Percentiles rank a stretch among this genome's conserved stretches.
phyloP scores from a whole-genome alignment of 1,140 invertebrate species.

The Conus betulinus region DNA sequence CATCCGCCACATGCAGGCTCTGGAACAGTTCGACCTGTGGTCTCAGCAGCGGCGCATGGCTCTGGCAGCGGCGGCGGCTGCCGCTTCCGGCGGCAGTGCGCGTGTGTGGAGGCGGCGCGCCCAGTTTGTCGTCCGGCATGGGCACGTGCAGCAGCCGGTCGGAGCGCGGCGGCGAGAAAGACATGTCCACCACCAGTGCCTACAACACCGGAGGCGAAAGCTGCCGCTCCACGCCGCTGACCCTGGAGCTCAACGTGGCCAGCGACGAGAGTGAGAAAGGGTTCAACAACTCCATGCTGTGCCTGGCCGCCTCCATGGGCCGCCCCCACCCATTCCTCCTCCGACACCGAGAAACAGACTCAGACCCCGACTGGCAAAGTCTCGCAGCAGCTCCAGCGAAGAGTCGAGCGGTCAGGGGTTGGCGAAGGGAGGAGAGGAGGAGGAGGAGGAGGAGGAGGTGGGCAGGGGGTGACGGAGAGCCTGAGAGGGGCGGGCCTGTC shows the following conservation, averaged over 20 bases:
- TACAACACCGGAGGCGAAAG: slow-evolving; percentile 87
- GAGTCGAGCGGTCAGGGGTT: slow-evolving; percentile 42
- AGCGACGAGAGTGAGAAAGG: slow-evolving; percentile 68
- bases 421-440: background rate
- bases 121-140: slow-evolving; percentile 19
- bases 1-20: slow-evolving; percentile 64
- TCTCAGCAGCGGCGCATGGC: slow-evolving; percentile 28
- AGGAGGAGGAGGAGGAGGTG: background rate
- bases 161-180: slow-evolving; percentile 58
- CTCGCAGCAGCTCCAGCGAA: slow-evolving; percentile 39
- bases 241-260: slow-evolving; percentile 79
- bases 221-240: slow-evolving; percentile 82
- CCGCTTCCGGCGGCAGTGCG: background rate
- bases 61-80: slow-evolving; percentile 20
- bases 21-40: slow-evolving; percentile 43
- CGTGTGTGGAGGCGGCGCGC: background rate
- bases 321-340: slow-evolving; percentile 49
- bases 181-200: slow-evolving; percentile 76
- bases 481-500: slow-evolving; percentile 39
- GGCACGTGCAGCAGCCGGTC: slow-evolving; percentile 39
- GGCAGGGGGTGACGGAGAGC: slow-evolving; percentile 36
- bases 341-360: slow-evolving; percentile 72
- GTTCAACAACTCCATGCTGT: slow-evolving; percentile 72
- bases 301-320: slow-evolving; percentile 60
- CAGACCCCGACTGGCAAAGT: slow-evolving; percentile 65